Evolutionary conservation across 2,113 vertebrate species (phyloP).

Genomic region (Formicarius rufipectus): DNA sequence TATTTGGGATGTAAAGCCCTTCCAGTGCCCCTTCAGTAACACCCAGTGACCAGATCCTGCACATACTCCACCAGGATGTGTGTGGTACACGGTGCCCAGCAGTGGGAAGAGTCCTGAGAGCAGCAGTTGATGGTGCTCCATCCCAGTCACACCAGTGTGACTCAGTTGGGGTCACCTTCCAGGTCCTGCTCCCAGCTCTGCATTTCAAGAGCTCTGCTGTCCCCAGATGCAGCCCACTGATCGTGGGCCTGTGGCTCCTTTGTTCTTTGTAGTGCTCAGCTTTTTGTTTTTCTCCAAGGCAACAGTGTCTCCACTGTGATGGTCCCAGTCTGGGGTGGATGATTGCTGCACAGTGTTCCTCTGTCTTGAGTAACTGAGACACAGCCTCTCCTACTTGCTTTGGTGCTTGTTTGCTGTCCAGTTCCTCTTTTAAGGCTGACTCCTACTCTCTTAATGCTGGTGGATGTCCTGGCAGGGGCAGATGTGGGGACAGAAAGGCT

Average conservation of each 20-base stretch:
- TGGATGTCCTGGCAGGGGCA: background rate
- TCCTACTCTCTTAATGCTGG: background rate
- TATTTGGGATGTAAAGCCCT: background rate
- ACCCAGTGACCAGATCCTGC: background rate
- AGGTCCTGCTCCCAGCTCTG: background rate
- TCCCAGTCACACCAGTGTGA: background rate
- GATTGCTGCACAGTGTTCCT: background rate
- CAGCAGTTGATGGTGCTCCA: background rate
- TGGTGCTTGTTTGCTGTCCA: background rate
- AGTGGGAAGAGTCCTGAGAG: background rate
- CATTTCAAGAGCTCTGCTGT: background rate
- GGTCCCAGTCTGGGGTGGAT: background rate
- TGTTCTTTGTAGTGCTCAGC: background rate
- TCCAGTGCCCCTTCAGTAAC: background rate
- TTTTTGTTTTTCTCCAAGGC: background rate
- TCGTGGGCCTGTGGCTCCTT: background rate
- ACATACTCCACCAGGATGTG: accelerated
- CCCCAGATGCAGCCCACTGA: background rate
- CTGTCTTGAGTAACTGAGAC: background rate
- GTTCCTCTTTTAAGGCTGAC: background rate
- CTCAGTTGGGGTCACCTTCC: background rate
- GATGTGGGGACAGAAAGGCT: background rate
- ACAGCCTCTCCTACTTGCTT: background rate
- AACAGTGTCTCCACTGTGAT: background rate
- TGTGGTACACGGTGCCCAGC: background rate